Evolutionary conservation across 1,140 invertebrate species (phyloP).

Genomic region (Hyles euphorbiae): DNA sequence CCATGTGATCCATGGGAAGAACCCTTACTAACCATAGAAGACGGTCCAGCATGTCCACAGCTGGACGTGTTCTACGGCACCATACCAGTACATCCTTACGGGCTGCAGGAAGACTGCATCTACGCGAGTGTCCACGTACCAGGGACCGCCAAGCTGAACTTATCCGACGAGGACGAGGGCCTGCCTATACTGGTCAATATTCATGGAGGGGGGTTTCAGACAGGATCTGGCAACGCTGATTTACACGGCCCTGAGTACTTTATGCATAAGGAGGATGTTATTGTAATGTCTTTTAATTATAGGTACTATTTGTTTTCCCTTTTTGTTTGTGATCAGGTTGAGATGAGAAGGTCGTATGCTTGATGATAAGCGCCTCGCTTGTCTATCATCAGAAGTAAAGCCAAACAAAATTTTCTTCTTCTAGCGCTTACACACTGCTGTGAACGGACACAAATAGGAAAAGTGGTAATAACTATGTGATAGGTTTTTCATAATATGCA

Average conservation of each 20-base stretch:
- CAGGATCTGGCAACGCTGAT: constrained; percentile 75
- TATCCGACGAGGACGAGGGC: not conserved
- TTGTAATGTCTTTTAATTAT: constrained; percentile 83
- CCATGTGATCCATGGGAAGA: constrained; percentile 76
- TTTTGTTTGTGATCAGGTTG: no score
- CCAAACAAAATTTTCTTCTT: no score
- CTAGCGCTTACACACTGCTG: no score
- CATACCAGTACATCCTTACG: constrained; percentile 20
- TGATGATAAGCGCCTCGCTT: no score
- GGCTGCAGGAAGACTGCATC: constrained; percentile 54
- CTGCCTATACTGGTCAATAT: constrained; percentile 82
- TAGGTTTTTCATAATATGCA: no score
- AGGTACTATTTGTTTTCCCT: constrained; percentile 28
- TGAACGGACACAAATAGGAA: no score
- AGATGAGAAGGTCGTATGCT: no score
- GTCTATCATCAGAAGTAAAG: no score
- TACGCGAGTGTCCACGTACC: constrained; percentile 49
- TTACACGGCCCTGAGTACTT: constrained; percentile 80
- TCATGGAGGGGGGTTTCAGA: constrained; percentile 83
- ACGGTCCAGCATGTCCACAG: constrained; percentile 75
- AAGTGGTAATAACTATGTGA: no score
- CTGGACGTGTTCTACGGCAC: constrained; percentile 43
- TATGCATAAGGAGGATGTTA: constrained; percentile 73
- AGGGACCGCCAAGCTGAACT: not conserved
- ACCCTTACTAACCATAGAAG: constrained; percentile 74